Evolutionary conservation across 2,113 vertebrate species (phyloP).

Genomic region (Serilophus lunatus): DNA sequence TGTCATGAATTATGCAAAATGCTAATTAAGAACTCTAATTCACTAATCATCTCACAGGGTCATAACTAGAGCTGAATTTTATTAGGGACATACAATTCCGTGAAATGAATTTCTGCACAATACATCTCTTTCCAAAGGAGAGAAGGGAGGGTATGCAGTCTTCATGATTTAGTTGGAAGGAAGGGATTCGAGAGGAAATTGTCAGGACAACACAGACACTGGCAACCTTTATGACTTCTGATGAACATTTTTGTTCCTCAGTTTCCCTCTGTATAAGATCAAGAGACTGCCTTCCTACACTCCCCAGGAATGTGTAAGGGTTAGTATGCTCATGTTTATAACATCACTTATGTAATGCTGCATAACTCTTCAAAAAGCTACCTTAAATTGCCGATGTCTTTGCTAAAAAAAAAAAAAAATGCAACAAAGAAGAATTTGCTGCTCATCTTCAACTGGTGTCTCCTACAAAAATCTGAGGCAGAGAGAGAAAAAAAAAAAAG

Average conservation of each 20-base stretch:
- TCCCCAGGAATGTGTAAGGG: neutral
- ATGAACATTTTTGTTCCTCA: neutral
- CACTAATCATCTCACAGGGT: slow-evolving; percentile 79
- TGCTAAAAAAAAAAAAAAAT: neutral
- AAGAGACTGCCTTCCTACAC: neutral
- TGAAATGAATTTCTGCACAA: slow-evolving; percentile 51
- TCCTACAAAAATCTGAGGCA: neutral
- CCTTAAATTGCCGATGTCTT: neutral
- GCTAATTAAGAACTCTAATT: slow-evolving; percentile 79
- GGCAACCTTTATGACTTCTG: neutral
- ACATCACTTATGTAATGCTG: neutral
- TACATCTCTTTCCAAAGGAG: slow-evolving; percentile 26
- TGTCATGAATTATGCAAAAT: slow-evolving; percentile 82
- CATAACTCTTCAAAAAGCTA: neutral
- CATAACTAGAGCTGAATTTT: slow-evolving; percentile 76
- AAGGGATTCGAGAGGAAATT: neutral
- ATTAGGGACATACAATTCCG: slow-evolving; percentile 69
- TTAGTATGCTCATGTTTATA: neutral
- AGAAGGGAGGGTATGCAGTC: neutral
- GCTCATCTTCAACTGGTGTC: neutral
- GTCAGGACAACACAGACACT: neutral
- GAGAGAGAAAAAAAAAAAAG: neutral
- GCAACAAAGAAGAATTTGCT: neutral
- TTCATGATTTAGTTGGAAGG: neutral
- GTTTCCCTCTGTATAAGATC: neutral